Percentiles rank a stretch among this genome's conserved stretches.
Conservation (phyloP, 2,888 invertebrate genomes). For the Papilio gigon region DNA sequence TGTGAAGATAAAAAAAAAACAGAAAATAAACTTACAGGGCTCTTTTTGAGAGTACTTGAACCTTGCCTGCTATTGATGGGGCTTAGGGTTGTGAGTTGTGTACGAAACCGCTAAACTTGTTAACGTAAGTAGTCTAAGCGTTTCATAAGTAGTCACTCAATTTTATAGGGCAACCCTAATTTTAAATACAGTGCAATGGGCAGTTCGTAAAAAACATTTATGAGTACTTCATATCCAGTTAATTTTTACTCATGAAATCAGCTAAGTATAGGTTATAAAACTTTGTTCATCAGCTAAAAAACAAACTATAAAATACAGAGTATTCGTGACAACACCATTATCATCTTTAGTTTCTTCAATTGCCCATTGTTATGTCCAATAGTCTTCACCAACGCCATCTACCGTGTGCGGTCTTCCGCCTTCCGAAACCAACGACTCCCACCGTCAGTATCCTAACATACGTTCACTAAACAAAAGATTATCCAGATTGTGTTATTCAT, state of each 20-base stretch:
- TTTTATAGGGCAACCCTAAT: conserved; percentile 16
- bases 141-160: conserved; percentile 25
- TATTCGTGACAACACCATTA: no score
- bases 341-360: no score
- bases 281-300: neutral
- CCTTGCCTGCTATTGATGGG: conserved; percentile 33
- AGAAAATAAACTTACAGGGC: conserved; percentile 29
- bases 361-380: no score
- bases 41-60: conserved; percentile 35
- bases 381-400: no score
- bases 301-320: neutral
- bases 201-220: neutral
- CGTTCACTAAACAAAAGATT: no score
- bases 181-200: neutral
- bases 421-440: no score
- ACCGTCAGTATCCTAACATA: no score
- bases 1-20: conserved; percentile 25
- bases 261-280: no score
- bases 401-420: no score
- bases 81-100: conserved; percentile 9
- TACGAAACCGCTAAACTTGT: conserved; percentile 27
- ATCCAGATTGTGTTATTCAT: neutral
- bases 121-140: conserved; percentile 30
- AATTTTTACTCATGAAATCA: no score
- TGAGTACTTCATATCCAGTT: neutral